Base-by-base conservation (phyloP, 2,113 vertebrate species). In the Oncorhynchus mykiss region DNA sequence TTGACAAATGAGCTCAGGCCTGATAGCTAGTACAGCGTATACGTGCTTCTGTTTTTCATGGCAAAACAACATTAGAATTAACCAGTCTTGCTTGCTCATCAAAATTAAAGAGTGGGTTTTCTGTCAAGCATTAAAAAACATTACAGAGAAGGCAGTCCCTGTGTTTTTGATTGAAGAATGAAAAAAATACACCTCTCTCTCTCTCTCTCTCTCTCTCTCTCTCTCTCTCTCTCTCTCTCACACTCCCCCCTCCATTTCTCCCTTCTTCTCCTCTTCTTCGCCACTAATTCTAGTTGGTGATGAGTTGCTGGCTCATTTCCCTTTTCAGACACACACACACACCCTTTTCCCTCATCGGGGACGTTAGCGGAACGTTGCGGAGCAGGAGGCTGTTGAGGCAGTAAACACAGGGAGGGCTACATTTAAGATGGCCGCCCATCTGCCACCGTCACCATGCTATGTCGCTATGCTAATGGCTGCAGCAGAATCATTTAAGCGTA, bases 401-500 rank as follows among this genome's bases (percentile, higher is more conserved):
- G 67, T 91, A 88, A 93, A 90, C 82, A 90, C 85, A 81, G 80
- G 87, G 90, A 79, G 89, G 83, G 88, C 89, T 94, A 95, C 95
- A 95, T 94, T 93, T 94, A 96, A 95, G 93, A 94, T 92, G 64
- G 86, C 85, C 89, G 90, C 90, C 87, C 81, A 87, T 92, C 49
- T 14, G 49, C 49, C 49, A 51, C 49, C 4, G 4, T 5, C 49
- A 51, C 49, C 16, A 51, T 51, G 14, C 49, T 51, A 93, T 94
- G 83, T 91, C 39, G 6, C 54, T 20, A 93, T 94, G 84, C 91
- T 95, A 93, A 95, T 93, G 87, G 91, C 31, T 84, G 85, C 74
- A 88, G 79, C 87, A 94, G 93, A 96, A 96, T 95, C 93, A 95
- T 95, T 96, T 92, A 96, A 86, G 78, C 89, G 71, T 86, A 89